A percentile compares a stretch with the other conserved stretches of the same genome.
Conservation (phyloP, 2,113 vertebrate species). For the Syngnathus scovelli region DNA sequence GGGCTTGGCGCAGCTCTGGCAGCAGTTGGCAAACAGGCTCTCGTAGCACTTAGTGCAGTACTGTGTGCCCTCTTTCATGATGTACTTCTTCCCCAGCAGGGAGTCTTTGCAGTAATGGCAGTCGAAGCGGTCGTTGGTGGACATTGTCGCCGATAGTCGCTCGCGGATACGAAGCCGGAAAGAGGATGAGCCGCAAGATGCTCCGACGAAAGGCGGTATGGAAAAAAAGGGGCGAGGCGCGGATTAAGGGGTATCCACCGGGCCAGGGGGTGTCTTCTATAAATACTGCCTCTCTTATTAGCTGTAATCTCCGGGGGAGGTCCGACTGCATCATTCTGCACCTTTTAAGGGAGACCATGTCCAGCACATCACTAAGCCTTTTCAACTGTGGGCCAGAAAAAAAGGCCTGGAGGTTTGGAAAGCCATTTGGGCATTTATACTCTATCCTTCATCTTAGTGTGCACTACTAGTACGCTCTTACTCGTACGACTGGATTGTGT, state of each 20-base stretch:
- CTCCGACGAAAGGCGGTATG: slow-evolving; percentile 13
- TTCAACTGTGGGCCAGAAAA: neutral
- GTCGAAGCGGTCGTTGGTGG: slow-evolving; percentile 67
- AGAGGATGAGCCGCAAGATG: slow-evolving; percentile 29
- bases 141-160: slow-evolving; percentile 64
- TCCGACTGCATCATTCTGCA: slow-evolving; percentile 54
- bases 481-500: neutral
- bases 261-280: slow-evolving; percentile 63
- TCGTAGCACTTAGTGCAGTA: slow-evolving; percentile 89
- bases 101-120: slow-evolving; percentile 88
- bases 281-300: slow-evolving; percentile 75
- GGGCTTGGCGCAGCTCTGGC: slow-evolving; percentile 79
- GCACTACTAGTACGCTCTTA: neutral
- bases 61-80: slow-evolving; percentile 79
- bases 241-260: slow-evolving; percentile 66
- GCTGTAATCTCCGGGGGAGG: slow-evolving; percentile 67
- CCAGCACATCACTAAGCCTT: slow-evolving; percentile 12
- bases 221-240: slow-evolving; percentile 48
- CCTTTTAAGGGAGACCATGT: slow-evolving; percentile 72
- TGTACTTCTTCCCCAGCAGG: slow-evolving; percentile 85
- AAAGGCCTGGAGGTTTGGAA: neutral
- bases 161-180: slow-evolving; percentile 21
- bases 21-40: slow-evolving; percentile 83
- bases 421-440: neutral
- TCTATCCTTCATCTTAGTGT: neutral